Base-by-base conservation (phyloP, 64 coral and sea anemone species). In the Pachyseris speciosa region DNA sequence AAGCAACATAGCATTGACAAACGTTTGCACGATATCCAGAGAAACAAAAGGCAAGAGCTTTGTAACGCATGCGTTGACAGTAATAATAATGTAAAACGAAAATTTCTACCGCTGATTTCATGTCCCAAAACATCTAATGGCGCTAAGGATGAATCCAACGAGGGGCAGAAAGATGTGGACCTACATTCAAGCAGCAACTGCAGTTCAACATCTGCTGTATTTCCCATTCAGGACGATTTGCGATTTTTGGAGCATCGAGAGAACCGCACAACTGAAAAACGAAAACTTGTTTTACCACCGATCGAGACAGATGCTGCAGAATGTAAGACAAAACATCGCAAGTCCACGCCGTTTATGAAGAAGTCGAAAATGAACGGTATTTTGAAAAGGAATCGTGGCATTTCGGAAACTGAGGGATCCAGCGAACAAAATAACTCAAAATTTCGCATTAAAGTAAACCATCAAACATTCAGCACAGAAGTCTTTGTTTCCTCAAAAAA, bases 141-240 rank as follows among this genome's bases (percentile, higher is more conserved):
- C 24, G 11, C 6, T 61, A 41, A 61, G n/a, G 53, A 61, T 9
- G 52, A 81, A 5, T 63, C 40, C 16, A 81, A 17, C 22, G n/a
- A 63, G 12, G 53, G 17, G 2, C 11, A 19, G 11, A 38, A 81
- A 40, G 77, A 81, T 19, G 5, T 81, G 13, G 77, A 63, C 11
- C 32, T 25, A 24, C 12, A 41, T 81, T 39, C 77, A 2, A 37
- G 30, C n/a, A 61, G 15, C 3, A 34, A 20, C 33, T 20, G 20
- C 67, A 38, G 20, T 39, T 36, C 51, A 39, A 15, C 77, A 0
- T 86, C 40, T 52, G 83, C 64, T 8, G 70, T 86, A 27, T 86
- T 90, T 55, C 88, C 88, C 3, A 90, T 90, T 90, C 74, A 80
- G 12, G 88, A 90, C 5, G 75, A 80, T 17, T 65, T 68, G 27